These are phyloP conservation scores for Drepanosiphum platanoidis DNA, from an alignment of 2,888 invertebrate genomes.

Conservation along the genomic window DNA sequence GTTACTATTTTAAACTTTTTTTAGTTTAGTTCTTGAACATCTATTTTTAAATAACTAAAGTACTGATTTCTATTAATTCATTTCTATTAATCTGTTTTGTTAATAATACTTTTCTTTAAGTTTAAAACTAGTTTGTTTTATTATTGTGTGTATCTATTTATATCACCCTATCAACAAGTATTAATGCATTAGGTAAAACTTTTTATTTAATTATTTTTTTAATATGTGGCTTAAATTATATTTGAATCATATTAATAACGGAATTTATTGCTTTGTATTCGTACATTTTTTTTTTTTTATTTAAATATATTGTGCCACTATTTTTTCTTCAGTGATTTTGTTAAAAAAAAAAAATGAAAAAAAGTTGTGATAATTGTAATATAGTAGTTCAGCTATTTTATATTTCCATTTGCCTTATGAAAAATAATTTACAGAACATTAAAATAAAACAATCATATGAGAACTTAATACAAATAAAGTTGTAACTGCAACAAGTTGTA, in stretches of 20 bases:
- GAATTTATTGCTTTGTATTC: conserved; percentile 20
- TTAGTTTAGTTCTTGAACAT: conserved; percentile 55
- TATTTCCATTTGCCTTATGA: conserved; percentile 10
- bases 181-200: conserved; percentile 47
- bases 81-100: conserved; percentile 51
- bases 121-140: conserved; percentile 48
- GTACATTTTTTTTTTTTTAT: conserved; percentile 32
- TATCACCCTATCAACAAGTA: conserved; percentile 42
- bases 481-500: conserved; percentile 3
- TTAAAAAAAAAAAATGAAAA: conserved; percentile 7
- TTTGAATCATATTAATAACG: conserved; percentile 36
- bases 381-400: conserved; percentile 47
- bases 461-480: neutral
- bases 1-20: conserved; percentile 42
- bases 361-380: conserved; percentile 56
- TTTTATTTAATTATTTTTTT: conserved; percentile 40
- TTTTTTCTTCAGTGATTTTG: conserved; percentile 53
- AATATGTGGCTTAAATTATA: conserved; percentile 28
- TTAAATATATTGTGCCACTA: conserved; percentile 56
- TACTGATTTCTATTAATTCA: conserved; percentile 58
- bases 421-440: conserved; percentile 36
- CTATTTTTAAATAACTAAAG: conserved; percentile 60
- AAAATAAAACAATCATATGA: conserved; percentile 40
- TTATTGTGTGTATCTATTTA: conserved; percentile 19
- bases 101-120: conserved; percentile 48